Percentiles rank a stretch among this genome's conserved stretches.
phyloP scores from a whole-genome alignment of 2,113 vertebrate genomes.

The Calonectris borealis region DNA sequence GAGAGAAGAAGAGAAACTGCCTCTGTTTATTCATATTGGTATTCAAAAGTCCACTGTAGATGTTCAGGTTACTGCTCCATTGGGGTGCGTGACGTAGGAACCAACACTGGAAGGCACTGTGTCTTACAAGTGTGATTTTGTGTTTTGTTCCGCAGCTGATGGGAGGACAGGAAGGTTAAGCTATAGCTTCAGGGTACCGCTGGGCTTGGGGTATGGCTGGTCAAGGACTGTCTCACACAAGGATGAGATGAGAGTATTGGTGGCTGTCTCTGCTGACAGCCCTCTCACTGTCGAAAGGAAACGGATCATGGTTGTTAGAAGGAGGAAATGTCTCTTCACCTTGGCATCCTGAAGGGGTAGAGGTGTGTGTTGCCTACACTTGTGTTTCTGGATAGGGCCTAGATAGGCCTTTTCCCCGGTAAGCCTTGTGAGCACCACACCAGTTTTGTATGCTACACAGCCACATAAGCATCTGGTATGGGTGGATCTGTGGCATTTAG shows the following conservation, averaged over 20 bases:
- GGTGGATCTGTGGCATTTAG: not conserved
- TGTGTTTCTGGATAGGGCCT: not conserved
- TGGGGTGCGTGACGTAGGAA: not conserved
- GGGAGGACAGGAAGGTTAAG: not conserved
- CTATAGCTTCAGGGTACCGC: not conserved
- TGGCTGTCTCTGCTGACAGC: not conserved
- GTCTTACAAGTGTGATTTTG: not conserved
- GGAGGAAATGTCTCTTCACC: not conserved
- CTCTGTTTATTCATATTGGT: constrained; percentile 1
- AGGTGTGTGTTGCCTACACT: rapidly evolving
- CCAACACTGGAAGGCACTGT: not conserved
- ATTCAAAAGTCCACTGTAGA: not conserved
- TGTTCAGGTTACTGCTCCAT: not conserved
- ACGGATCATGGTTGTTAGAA: rapidly evolving
- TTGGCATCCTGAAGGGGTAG: not conserved
- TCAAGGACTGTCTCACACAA: not conserved
- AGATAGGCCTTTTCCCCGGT: not conserved
- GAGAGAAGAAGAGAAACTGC: not conserved
- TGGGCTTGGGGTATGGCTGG: not conserved
- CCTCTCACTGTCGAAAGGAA: rapidly evolving
- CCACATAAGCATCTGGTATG: rapidly evolving
- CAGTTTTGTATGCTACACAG: not conserved
- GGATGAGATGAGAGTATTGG: not conserved
- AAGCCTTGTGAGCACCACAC: not conserved
- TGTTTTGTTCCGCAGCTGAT: not conserved